Evolutionary conservation across 2,113 vertebrate genomes (phyloP), one percentile per base, ranked within the genome.

Genomic region (Psittacula cyanocephala): DNA sequence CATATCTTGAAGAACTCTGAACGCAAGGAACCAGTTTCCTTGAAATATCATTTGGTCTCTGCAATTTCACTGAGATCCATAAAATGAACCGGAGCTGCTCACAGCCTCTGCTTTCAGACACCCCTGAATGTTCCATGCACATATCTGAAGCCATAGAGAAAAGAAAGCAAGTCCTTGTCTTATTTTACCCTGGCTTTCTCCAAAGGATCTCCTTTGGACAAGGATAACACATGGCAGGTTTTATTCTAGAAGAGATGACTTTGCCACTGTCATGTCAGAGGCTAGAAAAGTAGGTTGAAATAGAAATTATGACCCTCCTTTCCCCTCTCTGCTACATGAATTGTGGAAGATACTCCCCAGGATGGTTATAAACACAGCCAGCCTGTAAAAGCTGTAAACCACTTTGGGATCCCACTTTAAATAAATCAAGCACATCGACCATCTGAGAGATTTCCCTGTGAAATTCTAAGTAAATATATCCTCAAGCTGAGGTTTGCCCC

Each of bases 341-440:
- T 91, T 92, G 74, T 93, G 88, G 93, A 86, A 91, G 95, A 97
- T 94, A 79, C 93, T 96, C 90, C 93, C 96, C 92, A 94, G 83
- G 90, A 91, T 35, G 63, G 95, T 86, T 91, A 92, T 96, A 96
- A 97, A 96, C 92, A 93, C 92, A 89, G 88, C 29, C 74, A 89
- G 74, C 62, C 91, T 68, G 44, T 71, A 94, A 92, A 97, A 92
- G 67, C 86, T 17, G 11, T 94, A 81, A 94, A 95, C 68, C 75
- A 85, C 78, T 92, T 70, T 3, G 70, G 92, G 86, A 91, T 43
- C 86, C 77, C 74, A 9, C 70, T 83, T 84, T 41, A 41, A 88
- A 96, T 93, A 92, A 95, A 96, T 96, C 92, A 94, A 79, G 17
- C 19, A 57, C 70, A 93, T 85, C 60, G 80, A 96, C 80, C 76